Evolutionary conservation across 2,888 invertebrate genomes (phyloP), one percentile per base, ranked within the genome.

Genomic region (Troides oblongomaculatus): DNA sequence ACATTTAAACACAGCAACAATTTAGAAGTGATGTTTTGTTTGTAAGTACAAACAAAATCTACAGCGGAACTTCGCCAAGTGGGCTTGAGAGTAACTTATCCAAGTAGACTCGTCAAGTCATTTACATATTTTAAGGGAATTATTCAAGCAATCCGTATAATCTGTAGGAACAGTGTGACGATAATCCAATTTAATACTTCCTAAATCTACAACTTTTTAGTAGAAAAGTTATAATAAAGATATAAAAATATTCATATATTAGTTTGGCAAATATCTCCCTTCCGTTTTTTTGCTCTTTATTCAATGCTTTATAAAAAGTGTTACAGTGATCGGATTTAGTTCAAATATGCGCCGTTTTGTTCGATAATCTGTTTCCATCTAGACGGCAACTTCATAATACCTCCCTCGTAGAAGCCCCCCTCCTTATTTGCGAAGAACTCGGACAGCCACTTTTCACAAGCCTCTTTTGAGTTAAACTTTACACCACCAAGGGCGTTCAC

Each of bases 141-240:
- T 56, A 61, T 60, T 39, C 36, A 39, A 21, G 59, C 25, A 66
- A 61, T 66, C 53, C 53, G 14, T 36, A 53, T 61, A 66, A 66
- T 60, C 53, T 25, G n/a, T 21, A 3, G n/a, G 18, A 66, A 53
- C 53, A 53, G 36, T 53, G 36, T 23, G 60, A 23, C 60, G 50
- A 39, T 66, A 53, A 66, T 66, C 66, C 66, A 17, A 61, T 53
- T 36, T 39, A 60, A 66, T 53, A 46, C 39, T 66, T 60, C n/a
- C 50, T 14, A 10, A 66, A 50, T 60, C 60, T 36, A 36, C 25
- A 23, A 23, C n/a, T 57, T 57, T 57, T 8, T 21, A 21, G 18
- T 8, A n/a, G 6, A 21, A 8, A 57, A 57, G 18, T 21, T 14
- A 57, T 57, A 21, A 57, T 18, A 21, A n/a, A 5, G n/a, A 57